Percentiles rank a stretch among this genome's conserved stretches.
phyloP scores from a whole-genome alignment of 2,797 vertebrate genomes.

The Lithobates sylvaticus region DNA sequence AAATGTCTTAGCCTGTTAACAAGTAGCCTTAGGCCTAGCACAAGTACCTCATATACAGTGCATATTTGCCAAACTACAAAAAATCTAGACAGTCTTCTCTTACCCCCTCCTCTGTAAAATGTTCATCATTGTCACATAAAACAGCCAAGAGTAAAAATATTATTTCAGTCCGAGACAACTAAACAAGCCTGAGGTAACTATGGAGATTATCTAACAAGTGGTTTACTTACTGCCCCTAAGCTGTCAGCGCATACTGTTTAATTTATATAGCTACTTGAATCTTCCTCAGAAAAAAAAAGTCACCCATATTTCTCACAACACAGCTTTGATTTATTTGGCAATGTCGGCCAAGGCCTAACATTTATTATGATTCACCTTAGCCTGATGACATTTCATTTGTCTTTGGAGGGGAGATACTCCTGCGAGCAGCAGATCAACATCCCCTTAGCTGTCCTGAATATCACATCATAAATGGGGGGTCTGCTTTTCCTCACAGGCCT shows the following conservation, averaged over 20 bases:
- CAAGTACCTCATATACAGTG: background rate
- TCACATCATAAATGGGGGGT: conserved; percentile 78
- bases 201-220: conserved; percentile 89
- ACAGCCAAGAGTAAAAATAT: conserved; percentile 69
- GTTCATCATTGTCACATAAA: conserved; percentile 70
- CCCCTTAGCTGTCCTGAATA: conserved; percentile 77
- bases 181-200: conserved; percentile 88
- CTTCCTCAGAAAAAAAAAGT: conserved; percentile 71
- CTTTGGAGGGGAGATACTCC: conserved; percentile 82
- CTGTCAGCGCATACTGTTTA: conserved; percentile 86
- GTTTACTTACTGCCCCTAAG: conserved; percentile 81
- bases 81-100: conserved; percentile 2
- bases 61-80: conserved; percentile 9
- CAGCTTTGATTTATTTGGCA: conserved; percentile 82
- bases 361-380: conserved; percentile 91
- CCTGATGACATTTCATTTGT: conserved; percentile 88
- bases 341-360: conserved; percentile 86
- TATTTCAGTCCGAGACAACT: conserved; percentile 82
- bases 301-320: conserved; percentile 82
- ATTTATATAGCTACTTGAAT: conserved; percentile 88
- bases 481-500: conserved; percentile 79
- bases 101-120: conserved; percentile 72
- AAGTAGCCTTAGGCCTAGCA: no score
- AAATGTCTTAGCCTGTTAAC: conserved; percentile 9
- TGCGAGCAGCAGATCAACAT: conserved; percentile 79